phyloP scores from a whole-genome alignment of 2,888 invertebrate species.

The Galerucella calmariensis region DNA sequence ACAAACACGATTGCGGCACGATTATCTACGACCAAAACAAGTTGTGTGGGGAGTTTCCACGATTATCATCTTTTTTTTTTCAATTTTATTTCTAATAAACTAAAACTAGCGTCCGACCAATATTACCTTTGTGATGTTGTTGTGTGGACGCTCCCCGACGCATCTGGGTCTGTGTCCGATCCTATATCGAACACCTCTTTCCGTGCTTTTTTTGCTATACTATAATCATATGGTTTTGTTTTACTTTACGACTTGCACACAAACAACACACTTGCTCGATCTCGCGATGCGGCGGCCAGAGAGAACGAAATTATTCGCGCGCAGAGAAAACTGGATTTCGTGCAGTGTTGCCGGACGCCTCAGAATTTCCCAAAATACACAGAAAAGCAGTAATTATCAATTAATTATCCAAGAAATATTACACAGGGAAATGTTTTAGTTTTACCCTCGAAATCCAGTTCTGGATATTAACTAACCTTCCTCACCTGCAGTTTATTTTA shows the following conservation, averaged over 20 bases:
- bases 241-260: constrained; percentile 9
- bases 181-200: constrained; percentile 16
- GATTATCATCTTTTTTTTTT: neutral
- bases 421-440: too few species aligned
- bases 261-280: constrained; percentile 27
- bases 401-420: too few species aligned
- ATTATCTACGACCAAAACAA: constrained; percentile 9
- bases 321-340: constrained; percentile 20
- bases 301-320: constrained; percentile 16
- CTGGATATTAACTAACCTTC: too few species aligned
- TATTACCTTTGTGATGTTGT: constrained; percentile 67
- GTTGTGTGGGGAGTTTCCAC: constrained; percentile 7
- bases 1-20: constrained; percentile 8
- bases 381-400: neutral
- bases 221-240: neutral
- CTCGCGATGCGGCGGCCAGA: constrained; percentile 8
- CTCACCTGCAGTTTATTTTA: too few species aligned
- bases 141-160: constrained; percentile 67
- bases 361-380: neutral
- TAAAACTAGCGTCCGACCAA: constrained; percentile 11
- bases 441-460: too few species aligned
- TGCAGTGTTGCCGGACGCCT: neutral
- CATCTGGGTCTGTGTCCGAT: constrained; percentile 63
- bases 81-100: neutral
- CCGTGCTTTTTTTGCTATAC: neutral